Evolutionary conservation across 2,797 vertebrate species (phyloP), one percentile per base, ranked within the genome.

Genomic region (Gymnoscopelus braueri): DNA sequence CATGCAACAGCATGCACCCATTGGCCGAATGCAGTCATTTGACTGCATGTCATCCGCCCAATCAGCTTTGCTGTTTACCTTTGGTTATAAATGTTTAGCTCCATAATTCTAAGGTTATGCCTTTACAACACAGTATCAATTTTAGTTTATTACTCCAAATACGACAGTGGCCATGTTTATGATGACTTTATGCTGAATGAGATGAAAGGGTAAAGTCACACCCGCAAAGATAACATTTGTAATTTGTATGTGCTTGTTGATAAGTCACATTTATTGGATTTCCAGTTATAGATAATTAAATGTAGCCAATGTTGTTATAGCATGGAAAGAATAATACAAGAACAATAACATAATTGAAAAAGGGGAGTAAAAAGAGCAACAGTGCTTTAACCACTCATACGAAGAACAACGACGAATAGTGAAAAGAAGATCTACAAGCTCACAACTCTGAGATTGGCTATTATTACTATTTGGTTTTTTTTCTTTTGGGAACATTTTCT

Each of bases 41-140:
- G 24, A 48, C 57, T 54, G 10, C 65, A 53, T 44, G 19, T 7
- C 44, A 57, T 50, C 49, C 11, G 35, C 24, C 48, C 35, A 24
- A 51, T 26, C 49, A 44, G 32, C 15, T 13, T 12, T 35, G 24
- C 8, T 61, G 9, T 15, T n/a, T 19, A 24, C 29, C 58, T 72
- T 24, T 74, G 72, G 51, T 53, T 54, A 81, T 78, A 74, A 82
- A 75, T 78, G 51, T 69, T 39, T 14, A 57, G 47, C 65, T 65
- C 54, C 59, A 67, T 79, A 71, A 78, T 86, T 78, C 55, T 75
- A 60, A 73, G 44, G 48, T 44, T 60, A 53, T 69, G 23, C 50
- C 14, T 69, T 61, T 69, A 54, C 49, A 26, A n/a, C 15, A 19
- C n/a, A 35, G 58, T 15, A 55, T 29, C 29, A 61, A 35, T 26